These are phyloP conservation scores for Aelia acuminata DNA, from an alignment of 2,888 invertebrate species.

Conservation along the genomic window DNA sequence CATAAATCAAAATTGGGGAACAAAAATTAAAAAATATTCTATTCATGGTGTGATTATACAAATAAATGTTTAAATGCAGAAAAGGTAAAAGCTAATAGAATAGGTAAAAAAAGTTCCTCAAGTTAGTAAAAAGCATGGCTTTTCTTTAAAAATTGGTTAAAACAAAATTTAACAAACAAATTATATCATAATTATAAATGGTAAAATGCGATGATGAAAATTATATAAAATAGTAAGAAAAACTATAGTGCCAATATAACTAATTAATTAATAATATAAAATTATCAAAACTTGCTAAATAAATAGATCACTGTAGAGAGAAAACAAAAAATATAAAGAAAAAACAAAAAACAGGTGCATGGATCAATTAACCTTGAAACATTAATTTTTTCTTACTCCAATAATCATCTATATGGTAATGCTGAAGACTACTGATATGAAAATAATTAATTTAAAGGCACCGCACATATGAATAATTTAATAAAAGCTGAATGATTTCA, in stretches of 20 bases:
- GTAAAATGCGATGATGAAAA: not conserved
- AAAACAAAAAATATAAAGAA: not conserved
- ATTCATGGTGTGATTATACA: not conserved
- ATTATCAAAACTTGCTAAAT: not conserved
- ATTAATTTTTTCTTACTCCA: not conserved
- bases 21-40: not conserved
- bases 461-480: not conserved
- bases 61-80: not conserved
- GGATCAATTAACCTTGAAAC: not conserved
- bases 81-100: not conserved
- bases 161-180: not conserved
- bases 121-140: not conserved
- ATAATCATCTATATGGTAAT: not conserved
- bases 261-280: not conserved
- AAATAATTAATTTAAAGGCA: not conserved
- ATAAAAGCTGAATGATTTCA: not conserved
- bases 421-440: not conserved
- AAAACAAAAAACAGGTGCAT: no score
- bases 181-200: not conserved
- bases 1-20: not conserved
- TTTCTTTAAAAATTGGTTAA: not conserved
- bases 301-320: not conserved
- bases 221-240: not conserved
- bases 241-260: not conserved
- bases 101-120: not conserved